Evolutionary conservation across 2,797 vertebrate genomes (phyloP).

Genomic region (Lacerta bilineata): DNA sequence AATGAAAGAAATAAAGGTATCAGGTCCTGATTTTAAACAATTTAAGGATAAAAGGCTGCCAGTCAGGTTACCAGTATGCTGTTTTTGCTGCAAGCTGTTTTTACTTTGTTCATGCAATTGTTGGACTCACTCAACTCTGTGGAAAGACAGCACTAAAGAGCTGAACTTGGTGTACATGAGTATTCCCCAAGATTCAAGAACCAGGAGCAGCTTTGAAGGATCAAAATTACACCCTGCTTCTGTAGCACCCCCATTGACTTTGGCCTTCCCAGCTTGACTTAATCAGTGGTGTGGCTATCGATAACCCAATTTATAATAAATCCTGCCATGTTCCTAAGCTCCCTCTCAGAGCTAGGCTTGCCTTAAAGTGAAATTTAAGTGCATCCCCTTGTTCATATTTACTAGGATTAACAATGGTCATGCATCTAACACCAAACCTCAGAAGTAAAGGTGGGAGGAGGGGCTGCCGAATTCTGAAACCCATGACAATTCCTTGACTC

Average conservation of each 20-base stretch:
- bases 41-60: not conserved
- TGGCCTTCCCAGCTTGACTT: not conserved
- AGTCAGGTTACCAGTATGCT: not conserved
- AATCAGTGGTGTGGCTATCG: not conserved
- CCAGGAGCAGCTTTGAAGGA: not conserved
- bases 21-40: not conserved
- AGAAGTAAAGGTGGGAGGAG: not conserved
- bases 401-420: not conserved
- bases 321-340: not conserved
- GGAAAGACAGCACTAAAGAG: not conserved
- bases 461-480: not conserved
- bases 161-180: not conserved
- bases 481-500: not conserved
- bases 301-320: constrained; percentile 8
- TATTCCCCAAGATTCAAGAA: not conserved
- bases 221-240: not conserved
- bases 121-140: constrained; percentile 13
- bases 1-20: not conserved
- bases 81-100: not conserved
- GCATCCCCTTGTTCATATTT: not conserved
- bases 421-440: not conserved
- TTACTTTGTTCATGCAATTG: not conserved
- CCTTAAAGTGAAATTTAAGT: not conserved
- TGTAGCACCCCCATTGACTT: not conserved
- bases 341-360: not conserved